These are phyloP conservation scores for Dasyornis broadbenti DNA, from an alignment of 2,113 vertebrate species.

Conservation along the genomic window DNA sequence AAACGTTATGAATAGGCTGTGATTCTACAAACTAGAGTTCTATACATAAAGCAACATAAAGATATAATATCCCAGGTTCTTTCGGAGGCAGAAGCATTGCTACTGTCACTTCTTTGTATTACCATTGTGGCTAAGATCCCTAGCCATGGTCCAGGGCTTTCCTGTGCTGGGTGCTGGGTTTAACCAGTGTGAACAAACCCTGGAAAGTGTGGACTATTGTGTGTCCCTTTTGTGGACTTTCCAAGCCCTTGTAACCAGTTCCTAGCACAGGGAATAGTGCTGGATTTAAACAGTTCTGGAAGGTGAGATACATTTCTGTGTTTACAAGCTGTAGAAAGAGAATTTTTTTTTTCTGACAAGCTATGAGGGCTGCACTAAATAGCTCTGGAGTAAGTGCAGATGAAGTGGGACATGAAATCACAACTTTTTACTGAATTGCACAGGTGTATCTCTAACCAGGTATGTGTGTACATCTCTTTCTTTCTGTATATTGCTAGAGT, in stretches of 20 bases:
- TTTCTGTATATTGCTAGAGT: background rate
- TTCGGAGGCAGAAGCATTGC: background rate
- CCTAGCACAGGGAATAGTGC: background rate
- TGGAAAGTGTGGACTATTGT: background rate
- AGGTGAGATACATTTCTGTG: background rate
- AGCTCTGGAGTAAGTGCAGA: background rate
- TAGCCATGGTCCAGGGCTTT: background rate
- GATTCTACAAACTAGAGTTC: slow-evolving; percentile 21
- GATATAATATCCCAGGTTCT: background rate
- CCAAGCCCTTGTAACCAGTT: background rate
- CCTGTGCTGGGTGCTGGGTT: background rate
- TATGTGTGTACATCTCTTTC: background rate
- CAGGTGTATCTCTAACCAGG: slow-evolving; percentile 43
- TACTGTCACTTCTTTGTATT: slow-evolving; percentile 4
- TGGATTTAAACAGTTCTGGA: background rate
- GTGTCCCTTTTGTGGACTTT: background rate
- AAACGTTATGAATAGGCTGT: slow-evolving; percentile 26
- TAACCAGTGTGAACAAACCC: background rate
- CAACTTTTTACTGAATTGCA: slow-evolving; percentile 22
- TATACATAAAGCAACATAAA: slow-evolving; percentile 3
- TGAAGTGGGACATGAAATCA: slow-evolving; percentile 13
- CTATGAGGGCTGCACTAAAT: background rate
- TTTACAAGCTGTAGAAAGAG: background rate
- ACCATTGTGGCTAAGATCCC: background rate
- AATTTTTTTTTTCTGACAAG: background rate